Evolutionary conservation across 2,888 invertebrate genomes (phyloP), one percentile per base, ranked within the genome.

Genomic region (Chirona hameri): DNA sequence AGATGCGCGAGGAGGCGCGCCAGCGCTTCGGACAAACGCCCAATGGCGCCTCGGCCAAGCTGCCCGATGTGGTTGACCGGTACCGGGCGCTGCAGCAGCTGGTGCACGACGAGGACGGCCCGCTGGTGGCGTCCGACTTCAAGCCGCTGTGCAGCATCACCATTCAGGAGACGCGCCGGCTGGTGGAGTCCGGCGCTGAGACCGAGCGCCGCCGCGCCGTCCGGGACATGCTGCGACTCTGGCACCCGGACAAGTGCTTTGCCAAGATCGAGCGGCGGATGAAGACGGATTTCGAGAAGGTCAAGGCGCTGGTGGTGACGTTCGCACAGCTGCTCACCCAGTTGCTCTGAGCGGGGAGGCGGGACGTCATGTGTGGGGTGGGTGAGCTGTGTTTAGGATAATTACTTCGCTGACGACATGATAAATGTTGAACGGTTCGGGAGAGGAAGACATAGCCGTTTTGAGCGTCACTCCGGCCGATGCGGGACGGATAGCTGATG

Each of bases 211-310:
- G 76, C 1, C 76, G 39, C 46, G 76, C 76, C 46, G 76, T 76
- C 0, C 39, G 76, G 4, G 46, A 76, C 76, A 39, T 76, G 76
- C 76, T 76, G 39, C 76, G 76, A 7, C 39, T 76, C 27, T 76
- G 76, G 76, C 76, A 76, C 46, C 76, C 76, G 10, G 76, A 76
- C 76, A 76, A 76, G 46, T 76, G 76, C n/a, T 46, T 76, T 39
- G 46, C 46, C 46, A 76, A 76, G 46, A 76, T 76, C 76, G 76
- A 46, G 76, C 39, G 76, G 10, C 39, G 76, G 0, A 39, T 76
- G 46, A 10, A 0, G 0, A 39, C 46, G 2, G 24, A 46, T 4
- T 21, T 24, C 21, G 76, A 24, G 39, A 7, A 21, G 76, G 76
- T 76, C 7, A 76, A 46, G 46, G 2, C 76, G 31, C 21, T 21